phyloP scores from a whole-genome alignment of 1,140 invertebrate species.

The Drosophila orosa region DNA sequence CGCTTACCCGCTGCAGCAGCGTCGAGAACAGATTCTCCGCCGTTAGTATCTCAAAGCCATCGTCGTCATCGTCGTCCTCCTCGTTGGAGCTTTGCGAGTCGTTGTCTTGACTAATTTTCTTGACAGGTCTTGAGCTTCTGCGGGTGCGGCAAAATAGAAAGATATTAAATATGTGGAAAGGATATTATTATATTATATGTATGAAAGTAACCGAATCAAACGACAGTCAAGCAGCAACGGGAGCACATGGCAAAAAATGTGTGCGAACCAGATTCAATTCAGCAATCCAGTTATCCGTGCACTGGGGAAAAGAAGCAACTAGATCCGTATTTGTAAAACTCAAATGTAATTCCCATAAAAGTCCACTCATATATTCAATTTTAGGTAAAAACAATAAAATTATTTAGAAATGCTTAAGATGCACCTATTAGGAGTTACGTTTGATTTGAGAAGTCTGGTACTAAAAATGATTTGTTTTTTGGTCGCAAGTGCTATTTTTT shows the following conservation, averaged over 20 bases:
- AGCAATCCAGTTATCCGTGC: slow-evolving; percentile 21
- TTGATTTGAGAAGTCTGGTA: not conserved
- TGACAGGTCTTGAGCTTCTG: slow-evolving; percentile 89
- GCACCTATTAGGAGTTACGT: not conserved
- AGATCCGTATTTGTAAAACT: not conserved
- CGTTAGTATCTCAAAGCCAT: slow-evolving; percentile 94
- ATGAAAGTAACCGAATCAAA: slow-evolving; percentile 32
- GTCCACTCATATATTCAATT: no score
- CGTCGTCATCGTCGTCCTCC: slow-evolving; percentile 94
- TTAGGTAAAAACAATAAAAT: not conserved
- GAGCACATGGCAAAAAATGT: not conserved
- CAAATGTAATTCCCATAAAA: not conserved
- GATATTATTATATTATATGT: slow-evolving; percentile 9
- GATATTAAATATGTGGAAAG: slow-evolving; percentile 1
- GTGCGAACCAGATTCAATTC: slow-evolving; percentile 28
- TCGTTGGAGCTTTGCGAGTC: slow-evolving; percentile 95
- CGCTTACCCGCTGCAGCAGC: slow-evolving; percentile 90
- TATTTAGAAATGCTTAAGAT: not conserved
- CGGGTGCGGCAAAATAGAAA: slow-evolving; percentile 33
- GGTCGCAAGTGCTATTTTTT: not conserved
- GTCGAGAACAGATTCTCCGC: slow-evolving; percentile 96
- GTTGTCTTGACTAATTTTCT: slow-evolving; percentile 87
- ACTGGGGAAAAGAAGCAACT: not conserved
- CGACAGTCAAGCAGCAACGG: not conserved
- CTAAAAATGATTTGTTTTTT: not conserved